Percentiles rank a stretch among this genome's conserved stretches.
phyloP scores from a whole-genome alignment of 2,888 invertebrate genomes.

The Nycteola revayana region DNA sequence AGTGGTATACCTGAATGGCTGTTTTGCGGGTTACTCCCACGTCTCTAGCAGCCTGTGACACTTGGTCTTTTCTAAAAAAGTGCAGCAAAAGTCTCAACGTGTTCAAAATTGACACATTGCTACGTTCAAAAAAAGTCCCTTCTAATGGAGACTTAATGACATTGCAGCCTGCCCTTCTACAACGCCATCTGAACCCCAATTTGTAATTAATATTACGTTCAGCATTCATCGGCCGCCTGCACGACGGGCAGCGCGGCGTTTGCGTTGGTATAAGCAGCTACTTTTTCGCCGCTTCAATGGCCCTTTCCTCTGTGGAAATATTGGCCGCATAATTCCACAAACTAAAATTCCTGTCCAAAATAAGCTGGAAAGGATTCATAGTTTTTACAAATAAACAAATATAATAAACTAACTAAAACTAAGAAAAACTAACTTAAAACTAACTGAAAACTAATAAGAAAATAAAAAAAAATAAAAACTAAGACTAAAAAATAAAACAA shows the following conservation, averaged over 20 bases:
- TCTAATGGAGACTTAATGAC: conserved; percentile 2
- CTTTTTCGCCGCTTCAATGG: conserved; percentile 1
- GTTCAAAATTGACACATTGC: not conserved
- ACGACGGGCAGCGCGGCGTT: conserved; percentile 2
- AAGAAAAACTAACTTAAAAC: no score
- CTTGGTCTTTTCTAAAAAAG: not conserved
- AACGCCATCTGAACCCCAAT: conserved; percentile 1
- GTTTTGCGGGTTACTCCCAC: conserved; percentile 6
- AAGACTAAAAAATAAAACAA: no score
- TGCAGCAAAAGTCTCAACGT: not conserved
- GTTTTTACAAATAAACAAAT: no score
- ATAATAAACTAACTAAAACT: no score
- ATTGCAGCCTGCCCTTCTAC: conserved; percentile 1
- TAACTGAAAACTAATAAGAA: no score
- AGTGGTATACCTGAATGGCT: not conserved
- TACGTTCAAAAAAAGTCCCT: conserved; percentile 2
- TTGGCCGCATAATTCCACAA: not conserved
- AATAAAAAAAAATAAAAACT: no score
- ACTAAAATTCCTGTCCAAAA: not conserved
- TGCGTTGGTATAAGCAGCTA: not conserved
- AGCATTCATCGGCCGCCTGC: not conserved
- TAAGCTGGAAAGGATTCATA: not conserved
- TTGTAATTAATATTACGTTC: not conserved
- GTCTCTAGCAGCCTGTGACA: conserved; percentile 4
- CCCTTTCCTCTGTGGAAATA: not conserved